Evolutionary conservation across 2,113 vertebrate species (phyloP), one percentile per base, ranked within the genome.

Genomic region (Elephas maximus): DNA sequence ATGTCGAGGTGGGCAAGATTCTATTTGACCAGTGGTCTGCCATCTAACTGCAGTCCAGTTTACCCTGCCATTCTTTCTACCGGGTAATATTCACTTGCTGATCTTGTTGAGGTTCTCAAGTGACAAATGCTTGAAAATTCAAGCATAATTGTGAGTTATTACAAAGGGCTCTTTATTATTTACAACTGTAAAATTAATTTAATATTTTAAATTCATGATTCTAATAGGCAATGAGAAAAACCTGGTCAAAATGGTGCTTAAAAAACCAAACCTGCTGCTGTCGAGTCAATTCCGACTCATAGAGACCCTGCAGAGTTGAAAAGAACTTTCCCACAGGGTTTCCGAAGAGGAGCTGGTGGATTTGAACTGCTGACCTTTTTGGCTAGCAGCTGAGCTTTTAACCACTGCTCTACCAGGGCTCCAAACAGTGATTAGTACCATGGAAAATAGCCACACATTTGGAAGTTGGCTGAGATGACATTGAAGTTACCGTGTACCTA

Each of bases 61-160:
- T 79, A 33, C 67, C 10, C 20, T 87, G 24, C 21, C 74, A 6
- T 63, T 93, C 9, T 81, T 77, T 37, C 67, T 60, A 20, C 15
- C 65, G 11, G 26, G 17, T 62, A 77, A 85, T 44, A 78, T 10
- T 48, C 23, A 69, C 37, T 90, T 87, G 44, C 24, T 76, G 41
- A 78, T 65, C 12, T 90, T 95, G 37, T 33, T 41, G 60, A 89
- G 30, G 44, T 88, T 28, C 17, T 97, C 69, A 57, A 88, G 30
- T 57, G 57, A 93, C 11, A 96, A 91, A 88, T 37, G 41, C 24
- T 82, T 92, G 62, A 80, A 87, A 93, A 74, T 69, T 90, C 62
- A 93, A 85, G 78, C 3, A 69, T 41, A 30, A 44, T 44, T 20
- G 14, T 65, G 53, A 80, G 17, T 79, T 92, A 53, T 94, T 63